phyloP scores from a whole-genome alignment of 2,113 vertebrate genomes.

The Tachuris rubrigastra region DNA sequence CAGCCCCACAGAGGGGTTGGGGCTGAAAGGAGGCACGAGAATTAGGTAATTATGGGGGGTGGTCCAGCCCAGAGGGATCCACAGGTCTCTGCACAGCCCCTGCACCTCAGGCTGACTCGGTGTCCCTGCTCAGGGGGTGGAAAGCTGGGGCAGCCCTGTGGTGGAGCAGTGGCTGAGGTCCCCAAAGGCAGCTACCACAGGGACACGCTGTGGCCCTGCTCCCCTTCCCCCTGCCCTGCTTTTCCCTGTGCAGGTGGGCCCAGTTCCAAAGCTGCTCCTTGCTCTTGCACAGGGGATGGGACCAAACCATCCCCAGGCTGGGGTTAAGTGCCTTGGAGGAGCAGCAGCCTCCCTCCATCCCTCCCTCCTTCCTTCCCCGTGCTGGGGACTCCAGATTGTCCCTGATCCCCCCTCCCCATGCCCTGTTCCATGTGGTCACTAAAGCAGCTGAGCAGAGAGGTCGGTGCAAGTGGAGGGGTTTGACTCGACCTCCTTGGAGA shows the following conservation, averaged over 20 bases:
- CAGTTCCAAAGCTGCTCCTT: background rate
- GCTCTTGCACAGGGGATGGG: background rate
- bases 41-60: background rate
- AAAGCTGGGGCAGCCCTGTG: background rate
- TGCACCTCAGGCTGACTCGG: background rate
- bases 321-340: conserved; percentile 59
- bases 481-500: background rate
- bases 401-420: background rate
- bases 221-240: background rate
- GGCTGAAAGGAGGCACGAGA: background rate
- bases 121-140: background rate
- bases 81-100: background rate
- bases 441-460: background rate
- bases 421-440: background rate
- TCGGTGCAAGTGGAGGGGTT: background rate
- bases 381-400: background rate
- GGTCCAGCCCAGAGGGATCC: background rate
- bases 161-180: background rate
- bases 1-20: fast-evolving
- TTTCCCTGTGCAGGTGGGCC: background rate
- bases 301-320: background rate
- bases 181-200: background rate
- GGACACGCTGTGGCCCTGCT: background rate
- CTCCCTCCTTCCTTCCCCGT: background rate
- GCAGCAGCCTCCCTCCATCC: background rate